Conservation (phyloP, 2,113 vertebrate genomes). For the Apteryx mantelli region DNA sequence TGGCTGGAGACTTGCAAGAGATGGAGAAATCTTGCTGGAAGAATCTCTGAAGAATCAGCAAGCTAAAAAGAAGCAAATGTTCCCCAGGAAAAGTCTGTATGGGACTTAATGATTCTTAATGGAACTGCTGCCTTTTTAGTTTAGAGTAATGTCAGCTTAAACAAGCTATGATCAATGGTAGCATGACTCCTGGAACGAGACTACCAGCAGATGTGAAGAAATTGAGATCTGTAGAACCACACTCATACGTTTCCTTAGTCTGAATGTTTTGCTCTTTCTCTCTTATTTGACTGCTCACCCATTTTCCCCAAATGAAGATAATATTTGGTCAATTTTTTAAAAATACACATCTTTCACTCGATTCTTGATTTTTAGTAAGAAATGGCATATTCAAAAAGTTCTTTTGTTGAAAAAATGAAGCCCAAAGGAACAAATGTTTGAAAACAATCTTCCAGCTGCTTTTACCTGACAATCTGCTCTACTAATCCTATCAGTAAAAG, state of each 20-base stretch:
- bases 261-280: background rate
- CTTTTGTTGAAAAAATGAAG: background rate
- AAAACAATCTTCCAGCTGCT: background rate
- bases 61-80: background rate
- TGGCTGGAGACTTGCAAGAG: background rate
- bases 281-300: background rate
- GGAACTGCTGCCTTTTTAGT: background rate
- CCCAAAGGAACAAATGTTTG: background rate
- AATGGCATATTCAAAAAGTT: background rate
- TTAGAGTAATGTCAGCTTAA: background rate
- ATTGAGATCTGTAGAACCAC: background rate
- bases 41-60: background rate
- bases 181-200: background rate
- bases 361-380: background rate
- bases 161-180: background rate
- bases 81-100: background rate
- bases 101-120: background rate
- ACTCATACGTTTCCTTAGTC: background rate
- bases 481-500: background rate
- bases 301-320: background rate
- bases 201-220: background rate
- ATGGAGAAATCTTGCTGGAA: background rate
- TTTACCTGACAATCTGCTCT: background rate
- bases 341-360: background rate
- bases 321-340: background rate